These are phyloP conservation scores for Procambarus virginalis DNA, from an alignment of 1,140 invertebrate genomes.

Conservation along the genomic window DNA sequence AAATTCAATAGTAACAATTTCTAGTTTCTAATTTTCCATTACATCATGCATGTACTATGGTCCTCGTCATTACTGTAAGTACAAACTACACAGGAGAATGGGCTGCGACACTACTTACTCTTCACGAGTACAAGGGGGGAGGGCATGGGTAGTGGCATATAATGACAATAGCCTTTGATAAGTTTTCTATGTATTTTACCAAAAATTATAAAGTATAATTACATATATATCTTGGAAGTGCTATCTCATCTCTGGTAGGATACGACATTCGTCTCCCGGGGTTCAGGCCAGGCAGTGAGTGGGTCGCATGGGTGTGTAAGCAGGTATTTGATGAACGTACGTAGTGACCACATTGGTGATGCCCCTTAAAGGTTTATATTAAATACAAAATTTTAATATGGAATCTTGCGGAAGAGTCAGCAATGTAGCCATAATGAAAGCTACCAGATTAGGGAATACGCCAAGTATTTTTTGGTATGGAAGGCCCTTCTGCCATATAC, in stretches of 20 bases:
- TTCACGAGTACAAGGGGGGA: no score
- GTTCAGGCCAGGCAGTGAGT: constrained; percentile 24
- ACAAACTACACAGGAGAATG: no score
- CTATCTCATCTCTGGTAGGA: constrained; percentile 47
- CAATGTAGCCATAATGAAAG: background rate
- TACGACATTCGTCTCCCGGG: constrained; percentile 20
- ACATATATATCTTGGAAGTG: constrained; percentile 51
- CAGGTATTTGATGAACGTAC: constrained; percentile 2
- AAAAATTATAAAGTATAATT: constrained; percentile 50
- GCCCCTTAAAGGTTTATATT: background rate
- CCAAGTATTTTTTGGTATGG: background rate
- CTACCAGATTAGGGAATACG: background rate
- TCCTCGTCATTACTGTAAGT: no score
- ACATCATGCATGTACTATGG: no score
- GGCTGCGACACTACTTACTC: no score
- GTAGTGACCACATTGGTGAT: background rate
- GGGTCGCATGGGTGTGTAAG: background rate
- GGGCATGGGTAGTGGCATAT: constrained; percentile 3
- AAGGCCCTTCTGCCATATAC: background rate
- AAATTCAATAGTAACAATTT: no score
- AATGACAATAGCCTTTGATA: constrained; percentile 32
- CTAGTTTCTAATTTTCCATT: no score
- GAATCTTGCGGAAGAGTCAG: background rate
- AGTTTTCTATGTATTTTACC: constrained; percentile 44
- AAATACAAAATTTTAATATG: background rate